Percentiles rank a stretch among this genome's conserved stretches.
Conservation (phyloP, 2,888 invertebrate genomes). For the Rhynchonema sp. region DNA sequence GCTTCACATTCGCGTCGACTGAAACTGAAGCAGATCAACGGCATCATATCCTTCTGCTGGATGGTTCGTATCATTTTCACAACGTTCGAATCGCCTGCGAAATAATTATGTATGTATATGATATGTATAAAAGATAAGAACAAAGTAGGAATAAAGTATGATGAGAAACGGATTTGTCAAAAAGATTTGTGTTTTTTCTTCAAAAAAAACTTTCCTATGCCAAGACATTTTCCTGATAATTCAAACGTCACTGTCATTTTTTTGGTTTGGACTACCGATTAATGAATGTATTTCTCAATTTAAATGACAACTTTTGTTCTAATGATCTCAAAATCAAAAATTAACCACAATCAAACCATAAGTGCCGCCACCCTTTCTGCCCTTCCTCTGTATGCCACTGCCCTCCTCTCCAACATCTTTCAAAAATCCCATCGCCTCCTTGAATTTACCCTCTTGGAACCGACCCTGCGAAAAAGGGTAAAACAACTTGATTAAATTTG, state of each 20-base stretch:
- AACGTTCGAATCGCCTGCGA: slow-evolving; percentile 49
- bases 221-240: too few species aligned
- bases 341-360: slow-evolving; percentile 32
- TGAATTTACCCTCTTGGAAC: slow-evolving; percentile 92
- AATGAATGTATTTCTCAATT: too few species aligned
- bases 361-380: slow-evolving; percentile 55
- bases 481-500: neutral
- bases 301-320: too few species aligned
- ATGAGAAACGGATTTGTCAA: too few species aligned
- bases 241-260: too few species aligned
- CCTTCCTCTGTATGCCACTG: slow-evolving; percentile 44
- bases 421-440: slow-evolving; percentile 80
- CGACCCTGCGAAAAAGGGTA: slow-evolving; percentile 46
- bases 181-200: too few species aligned
- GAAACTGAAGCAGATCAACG: slow-evolving; percentile 96
- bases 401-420: slow-evolving; percentile 57
- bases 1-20: slow-evolving; percentile 94
- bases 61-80: slow-evolving; percentile 97
- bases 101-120: too few species aligned
- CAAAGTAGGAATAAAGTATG: too few species aligned
- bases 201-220: too few species aligned
- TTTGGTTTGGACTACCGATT: too few species aligned
- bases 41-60: slow-evolving; percentile 89
- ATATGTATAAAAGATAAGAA: too few species aligned
- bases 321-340: neutral